phyloP scores from a whole-genome alignment of 2,113 vertebrate genomes.

The Drymodes brunneopygia region DNA sequence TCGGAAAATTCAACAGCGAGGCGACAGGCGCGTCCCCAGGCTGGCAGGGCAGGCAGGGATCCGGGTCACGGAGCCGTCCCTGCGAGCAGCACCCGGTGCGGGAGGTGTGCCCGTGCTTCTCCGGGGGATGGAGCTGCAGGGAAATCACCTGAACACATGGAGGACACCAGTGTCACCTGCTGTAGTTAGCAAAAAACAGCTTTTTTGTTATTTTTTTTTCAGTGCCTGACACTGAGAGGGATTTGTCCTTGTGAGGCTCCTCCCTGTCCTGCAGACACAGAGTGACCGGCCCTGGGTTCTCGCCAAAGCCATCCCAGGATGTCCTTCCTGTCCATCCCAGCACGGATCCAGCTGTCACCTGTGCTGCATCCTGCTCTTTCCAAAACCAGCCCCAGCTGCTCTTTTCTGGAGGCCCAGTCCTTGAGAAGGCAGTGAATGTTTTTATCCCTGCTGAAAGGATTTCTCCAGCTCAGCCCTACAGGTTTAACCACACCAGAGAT shows the following conservation, averaged over 20 bases:
- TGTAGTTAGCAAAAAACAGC: rapidly evolving
- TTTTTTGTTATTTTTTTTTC: too few species aligned
- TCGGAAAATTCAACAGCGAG: background rate
- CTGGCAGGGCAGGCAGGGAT: background rate
- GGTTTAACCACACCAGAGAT: too few species aligned
- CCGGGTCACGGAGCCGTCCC: background rate
- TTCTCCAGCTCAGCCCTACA: background rate
- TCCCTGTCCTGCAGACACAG: rapidly evolving
- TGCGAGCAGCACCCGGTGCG: background rate
- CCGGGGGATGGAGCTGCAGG: background rate
- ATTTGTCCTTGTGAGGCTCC: rapidly evolving
- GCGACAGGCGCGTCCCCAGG: rapidly evolving
- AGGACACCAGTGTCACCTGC: background rate
- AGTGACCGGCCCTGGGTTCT: rapidly evolving
- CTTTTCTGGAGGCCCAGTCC: background rate
- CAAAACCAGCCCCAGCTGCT: background rate
- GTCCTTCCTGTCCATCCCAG: background rate
- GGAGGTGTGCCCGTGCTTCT: background rate
- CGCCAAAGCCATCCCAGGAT: background rate
- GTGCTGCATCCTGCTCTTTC: background rate
- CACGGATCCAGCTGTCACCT: background rate
- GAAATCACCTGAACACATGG: rapidly evolving
- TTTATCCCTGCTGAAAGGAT: rapidly evolving
- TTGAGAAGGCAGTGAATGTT: rapidly evolving
- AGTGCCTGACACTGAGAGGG: background rate